These are phyloP conservation scores for Phaedon cochleariae DNA, from an alignment of 2,888 invertebrate genomes.

Conservation along the genomic window DNA sequence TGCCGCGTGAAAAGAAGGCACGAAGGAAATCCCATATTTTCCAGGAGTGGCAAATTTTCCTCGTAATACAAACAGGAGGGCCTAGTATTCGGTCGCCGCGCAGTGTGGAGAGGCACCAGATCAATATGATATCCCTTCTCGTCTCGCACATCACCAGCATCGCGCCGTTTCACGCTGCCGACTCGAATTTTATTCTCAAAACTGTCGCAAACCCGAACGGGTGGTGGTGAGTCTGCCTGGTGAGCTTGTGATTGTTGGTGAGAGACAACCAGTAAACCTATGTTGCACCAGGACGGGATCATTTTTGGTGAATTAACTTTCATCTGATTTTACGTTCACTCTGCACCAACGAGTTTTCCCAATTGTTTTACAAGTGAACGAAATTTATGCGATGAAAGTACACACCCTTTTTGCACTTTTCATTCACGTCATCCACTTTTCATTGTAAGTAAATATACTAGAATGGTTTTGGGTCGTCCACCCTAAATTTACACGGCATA, in stretches of 20 bases:
- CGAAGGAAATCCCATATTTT: slow-evolving; percentile 36
- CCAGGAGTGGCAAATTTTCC: slow-evolving; percentile 39
- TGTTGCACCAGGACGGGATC: slow-evolving; percentile 37
- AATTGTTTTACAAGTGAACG: slow-evolving; percentile 34
- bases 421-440: slow-evolving; percentile 60
- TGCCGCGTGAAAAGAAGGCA: slow-evolving; percentile 29
- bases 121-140: slow-evolving; percentile 39
- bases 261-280: slow-evolving; percentile 34
- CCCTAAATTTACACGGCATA: slow-evolving; percentile 4
- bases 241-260: slow-evolving; percentile 39
- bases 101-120: slow-evolving; percentile 38
- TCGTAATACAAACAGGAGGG: slow-evolving; percentile 39
- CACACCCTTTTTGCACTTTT: slow-evolving; percentile 53
- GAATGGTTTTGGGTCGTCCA: slow-evolving; percentile 11
- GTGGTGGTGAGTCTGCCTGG: slow-evolving; percentile 20
- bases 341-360: slow-evolving; percentile 28
- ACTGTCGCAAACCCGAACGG: slow-evolving; percentile 34
- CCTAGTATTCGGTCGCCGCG: slow-evolving; percentile 36
- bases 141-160: slow-evolving; percentile 33
- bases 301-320: slow-evolving; percentile 43
- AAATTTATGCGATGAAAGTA: slow-evolving; percentile 45
- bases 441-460: slow-evolving; percentile 62
- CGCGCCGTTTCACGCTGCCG: slow-evolving; percentile 28
- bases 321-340: slow-evolving; percentile 42
- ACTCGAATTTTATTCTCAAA: slow-evolving; percentile 31